Evolutionary conservation across 2,797 vertebrate species (phyloP).

Genomic region (Ambastaia sidthimunki): DNA sequence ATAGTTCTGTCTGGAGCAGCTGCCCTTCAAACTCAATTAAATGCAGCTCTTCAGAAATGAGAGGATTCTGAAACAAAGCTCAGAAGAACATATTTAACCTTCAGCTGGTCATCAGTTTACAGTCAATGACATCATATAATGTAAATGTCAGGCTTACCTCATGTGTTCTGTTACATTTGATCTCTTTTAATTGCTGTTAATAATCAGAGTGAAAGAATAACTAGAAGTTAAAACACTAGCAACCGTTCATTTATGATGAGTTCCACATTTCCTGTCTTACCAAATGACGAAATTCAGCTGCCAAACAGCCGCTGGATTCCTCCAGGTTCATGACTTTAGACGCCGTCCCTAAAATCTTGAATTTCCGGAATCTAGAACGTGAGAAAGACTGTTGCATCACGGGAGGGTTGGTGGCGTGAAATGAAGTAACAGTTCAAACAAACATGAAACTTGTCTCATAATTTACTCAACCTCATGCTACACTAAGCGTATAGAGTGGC

Average conservation of each 20-base stretch:
- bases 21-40: constrained; percentile 86
- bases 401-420: not conserved
- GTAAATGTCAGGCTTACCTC: constrained; percentile 78
- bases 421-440: too few species aligned
- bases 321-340: constrained; percentile 90
- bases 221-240: not conserved
- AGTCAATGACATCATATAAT: not conserved
- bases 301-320: constrained; percentile 82
- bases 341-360: constrained; percentile 82
- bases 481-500: too few species aligned
- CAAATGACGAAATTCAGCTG: constrained; percentile 83
- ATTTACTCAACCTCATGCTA: too few species aligned
- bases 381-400: not conserved
- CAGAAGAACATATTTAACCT: not conserved
- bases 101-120: not conserved
- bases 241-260: not conserved
- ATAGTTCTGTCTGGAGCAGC: constrained; percentile 78
- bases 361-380: constrained; percentile 82
- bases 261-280: constrained; percentile 56
- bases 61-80: constrained; percentile 72
- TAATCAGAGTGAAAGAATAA: not conserved
- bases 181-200: constrained; percentile 86
- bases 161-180: constrained; percentile 78
- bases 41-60: constrained; percentile 93
- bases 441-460: too few species aligned